These are phyloP conservation scores for Trichosurus vulpecula DNA, from an alignment of 2,797 vertebrate species.

Conservation along the genomic window DNA sequence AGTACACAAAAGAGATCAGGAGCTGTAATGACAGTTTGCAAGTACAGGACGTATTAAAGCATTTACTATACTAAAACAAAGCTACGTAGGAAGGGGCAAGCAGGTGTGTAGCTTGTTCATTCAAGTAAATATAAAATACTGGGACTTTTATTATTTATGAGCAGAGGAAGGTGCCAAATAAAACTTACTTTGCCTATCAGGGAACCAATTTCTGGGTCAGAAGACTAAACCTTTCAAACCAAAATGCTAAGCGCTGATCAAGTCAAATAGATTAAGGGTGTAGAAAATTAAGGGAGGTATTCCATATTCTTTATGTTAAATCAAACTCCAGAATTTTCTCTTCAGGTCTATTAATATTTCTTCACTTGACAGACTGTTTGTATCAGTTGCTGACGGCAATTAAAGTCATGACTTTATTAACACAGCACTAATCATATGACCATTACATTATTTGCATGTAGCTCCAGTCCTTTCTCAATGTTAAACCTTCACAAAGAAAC, in stretches of 20 bases:
- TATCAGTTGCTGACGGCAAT: not conserved
- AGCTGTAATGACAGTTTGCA: not conserved
- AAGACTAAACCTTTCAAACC: not conserved
- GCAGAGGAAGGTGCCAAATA: not conserved
- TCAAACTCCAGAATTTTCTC: not conserved
- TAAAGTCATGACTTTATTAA: not conserved
- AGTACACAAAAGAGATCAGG: not conserved
- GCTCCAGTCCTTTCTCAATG: not conserved
- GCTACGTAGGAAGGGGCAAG: not conserved
- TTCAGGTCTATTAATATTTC: not conserved
- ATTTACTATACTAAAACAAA: not conserved
- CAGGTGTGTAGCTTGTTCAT: not conserved
- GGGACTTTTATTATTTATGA: not conserved
- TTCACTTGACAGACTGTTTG: not conserved
- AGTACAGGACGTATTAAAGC: not conserved
- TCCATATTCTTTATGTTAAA: not conserved
- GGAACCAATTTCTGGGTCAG: not conserved
- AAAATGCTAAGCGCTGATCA: not conserved
- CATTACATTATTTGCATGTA: not conserved
- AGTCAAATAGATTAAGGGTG: not conserved
- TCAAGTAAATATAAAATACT: not conserved
- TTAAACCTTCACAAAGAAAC: not conserved
- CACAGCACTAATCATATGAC: not conserved
- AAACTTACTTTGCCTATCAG: not conserved
- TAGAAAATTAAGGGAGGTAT: not conserved